phyloP scores from a whole-genome alignment of 2,113 vertebrate species.

The Alexandromys fortis region DNA sequence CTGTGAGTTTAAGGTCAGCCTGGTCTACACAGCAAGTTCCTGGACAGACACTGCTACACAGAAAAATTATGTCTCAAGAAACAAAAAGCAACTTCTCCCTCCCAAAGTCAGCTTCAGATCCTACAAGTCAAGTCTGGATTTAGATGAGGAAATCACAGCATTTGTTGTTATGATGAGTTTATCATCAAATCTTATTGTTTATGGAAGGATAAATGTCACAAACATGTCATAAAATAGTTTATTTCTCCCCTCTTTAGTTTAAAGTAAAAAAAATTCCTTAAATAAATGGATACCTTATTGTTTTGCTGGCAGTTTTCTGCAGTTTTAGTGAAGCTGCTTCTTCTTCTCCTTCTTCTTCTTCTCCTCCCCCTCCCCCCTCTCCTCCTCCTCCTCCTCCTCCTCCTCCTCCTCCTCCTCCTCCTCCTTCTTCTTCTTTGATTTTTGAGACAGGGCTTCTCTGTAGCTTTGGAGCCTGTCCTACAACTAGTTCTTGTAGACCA shows the following conservation, averaged over 20 bases:
- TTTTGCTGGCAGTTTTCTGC: background rate
- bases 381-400: too few species aligned
- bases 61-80: background rate
- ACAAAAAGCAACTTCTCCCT: background rate
- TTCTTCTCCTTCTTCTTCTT: too few species aligned
- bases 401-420: too few species aligned
- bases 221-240: background rate
- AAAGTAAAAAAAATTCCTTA: background rate
- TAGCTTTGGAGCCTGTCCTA: too few species aligned
- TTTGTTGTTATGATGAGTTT: background rate
- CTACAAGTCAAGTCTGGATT: background rate
- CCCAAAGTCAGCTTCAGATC: background rate
- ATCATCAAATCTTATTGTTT: background rate
- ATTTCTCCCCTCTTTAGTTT: background rate
- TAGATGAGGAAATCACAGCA: background rate
- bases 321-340: background rate
- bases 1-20: background rate
- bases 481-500: too few species aligned
- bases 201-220: background rate
- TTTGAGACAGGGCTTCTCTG: too few species aligned
- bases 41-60: background rate
- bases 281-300: background rate
- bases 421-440: too few species aligned
- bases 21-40: background rate
- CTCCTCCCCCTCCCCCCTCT: too few species aligned